A percentile compares a stretch with the other conserved stretches of the same genome.
Conservation (phyloP, 2,888 invertebrate genomes). For the Oscheius sp. region DNA sequence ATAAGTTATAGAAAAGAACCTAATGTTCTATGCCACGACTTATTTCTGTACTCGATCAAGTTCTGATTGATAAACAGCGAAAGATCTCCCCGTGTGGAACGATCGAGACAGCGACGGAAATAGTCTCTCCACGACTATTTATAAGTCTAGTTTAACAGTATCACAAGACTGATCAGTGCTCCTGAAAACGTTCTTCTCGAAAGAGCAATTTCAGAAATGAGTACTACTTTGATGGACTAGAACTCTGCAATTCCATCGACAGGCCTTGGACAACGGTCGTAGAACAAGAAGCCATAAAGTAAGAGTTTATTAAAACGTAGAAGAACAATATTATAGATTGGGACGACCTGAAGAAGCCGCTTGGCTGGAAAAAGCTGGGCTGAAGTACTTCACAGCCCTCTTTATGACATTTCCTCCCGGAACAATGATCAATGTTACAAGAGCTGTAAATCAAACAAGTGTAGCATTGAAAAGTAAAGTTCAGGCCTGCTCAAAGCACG, state of each 20-base stretch:
- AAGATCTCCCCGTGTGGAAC: no score
- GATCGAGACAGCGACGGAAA: no score
- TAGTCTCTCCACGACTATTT: no score
- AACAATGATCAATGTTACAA: constrained; percentile 25
- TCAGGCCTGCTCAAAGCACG: constrained; percentile 55
- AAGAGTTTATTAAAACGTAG: no score
- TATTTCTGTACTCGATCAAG: no score
- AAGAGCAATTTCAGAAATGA: constrained; percentile 42
- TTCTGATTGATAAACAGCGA: no score
- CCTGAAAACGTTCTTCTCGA: no score
- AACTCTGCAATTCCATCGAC: constrained; percentile 49
- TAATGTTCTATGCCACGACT: no score
- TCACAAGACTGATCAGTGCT: no score
- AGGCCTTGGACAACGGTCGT: constrained; percentile 23
- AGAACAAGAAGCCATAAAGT: constrained; percentile 8
- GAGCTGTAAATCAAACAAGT: constrained; percentile 6
- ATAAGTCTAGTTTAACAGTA: no score
- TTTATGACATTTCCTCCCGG: constrained; percentile 52
- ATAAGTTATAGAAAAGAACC: no score
- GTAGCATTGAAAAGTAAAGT: background rate
- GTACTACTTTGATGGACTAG: constrained; percentile 46
- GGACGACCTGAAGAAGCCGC: constrained; percentile 41
- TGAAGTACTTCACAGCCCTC: constrained; percentile 47
- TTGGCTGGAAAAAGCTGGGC: constrained; percentile 47
- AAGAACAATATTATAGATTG: background rate